Evolutionary conservation across 2,113 vertebrate genomes (phyloP).

Genomic region (Stomatorhinus ivindoensis): DNA sequence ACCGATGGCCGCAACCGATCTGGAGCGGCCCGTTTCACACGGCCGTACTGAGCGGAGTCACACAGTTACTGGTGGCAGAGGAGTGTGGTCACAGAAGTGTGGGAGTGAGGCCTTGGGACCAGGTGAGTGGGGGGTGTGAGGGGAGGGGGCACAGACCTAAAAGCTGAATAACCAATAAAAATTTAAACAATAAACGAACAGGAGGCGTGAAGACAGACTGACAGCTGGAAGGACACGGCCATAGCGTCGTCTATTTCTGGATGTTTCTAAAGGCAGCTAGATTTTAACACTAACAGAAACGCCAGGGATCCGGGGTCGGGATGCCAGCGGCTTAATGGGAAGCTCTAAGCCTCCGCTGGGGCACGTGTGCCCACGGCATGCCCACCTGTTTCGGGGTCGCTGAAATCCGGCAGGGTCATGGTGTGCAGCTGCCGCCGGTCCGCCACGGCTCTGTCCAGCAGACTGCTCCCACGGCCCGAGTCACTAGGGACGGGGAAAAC

Average conservation of each 20-base stretch:
- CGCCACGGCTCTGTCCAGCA: slow-evolving; percentile 88
- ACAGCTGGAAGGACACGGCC: slow-evolving; percentile 3
- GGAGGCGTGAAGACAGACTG: slow-evolving; percentile 16
- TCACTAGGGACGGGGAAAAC: slow-evolving; percentile 59
- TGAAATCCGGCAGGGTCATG: slow-evolving; percentile 94
- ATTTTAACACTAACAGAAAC: not conserved
- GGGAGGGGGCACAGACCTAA: slow-evolving; percentile 55
- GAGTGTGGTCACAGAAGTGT: slow-evolving; percentile 69
- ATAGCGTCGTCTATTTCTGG: not conserved
- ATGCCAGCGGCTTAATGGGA: not conserved
- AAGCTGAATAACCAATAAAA: slow-evolving; percentile 72
- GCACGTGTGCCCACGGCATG: not conserved
- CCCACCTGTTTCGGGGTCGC: slow-evolving; percentile 93
- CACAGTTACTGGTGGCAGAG: slow-evolving; percentile 70
- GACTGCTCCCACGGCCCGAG: slow-evolving; percentile 92
- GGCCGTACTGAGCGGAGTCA: not conserved
- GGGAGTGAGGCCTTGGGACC: slow-evolving; percentile 67
- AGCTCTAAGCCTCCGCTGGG: not conserved
- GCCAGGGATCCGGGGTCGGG: not conserved
- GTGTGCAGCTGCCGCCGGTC: slow-evolving; percentile 90
- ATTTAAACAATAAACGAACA: slow-evolving; percentile 38
- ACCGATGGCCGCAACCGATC: not conserved
- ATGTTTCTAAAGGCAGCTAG: not conserved
- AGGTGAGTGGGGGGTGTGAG: slow-evolving; percentile 54
- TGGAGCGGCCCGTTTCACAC: not conserved